Percentiles rank a stretch among this genome's conserved stretches.
Evolutionary conservation across 2,888 invertebrate genomes (phyloP).

Genomic region (Schizaphis graminum): DNA sequence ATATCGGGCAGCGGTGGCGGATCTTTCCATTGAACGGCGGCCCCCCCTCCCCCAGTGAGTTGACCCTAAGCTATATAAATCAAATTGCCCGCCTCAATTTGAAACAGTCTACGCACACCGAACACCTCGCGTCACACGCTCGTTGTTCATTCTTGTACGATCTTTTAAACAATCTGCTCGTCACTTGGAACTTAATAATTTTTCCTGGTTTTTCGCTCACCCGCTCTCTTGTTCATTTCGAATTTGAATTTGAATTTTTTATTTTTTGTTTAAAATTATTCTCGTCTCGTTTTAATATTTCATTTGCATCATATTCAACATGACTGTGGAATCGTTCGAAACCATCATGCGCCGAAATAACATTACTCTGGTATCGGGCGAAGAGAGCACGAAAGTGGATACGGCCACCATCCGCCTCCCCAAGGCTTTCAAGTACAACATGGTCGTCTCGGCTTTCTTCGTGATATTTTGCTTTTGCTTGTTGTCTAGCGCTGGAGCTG

Average conservation of each 20-base stretch:
- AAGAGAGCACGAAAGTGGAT: neutral
- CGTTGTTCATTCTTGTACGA: neutral
- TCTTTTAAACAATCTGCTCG: neutral
- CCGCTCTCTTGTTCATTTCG: neutral
- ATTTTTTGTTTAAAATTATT: neutral
- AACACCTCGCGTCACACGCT: neutral
- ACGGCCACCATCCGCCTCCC: too few relatives aligned
- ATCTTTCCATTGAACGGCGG: conserved; percentile 56
- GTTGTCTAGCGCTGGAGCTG: neutral
- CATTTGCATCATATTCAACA: neutral
- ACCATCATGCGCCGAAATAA: conserved; percentile 6
- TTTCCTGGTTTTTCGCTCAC: neutral
- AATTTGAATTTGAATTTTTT: too few relatives aligned
- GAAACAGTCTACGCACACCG: conserved; percentile 53
- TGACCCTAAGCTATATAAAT: conserved; percentile 41
- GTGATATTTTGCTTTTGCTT: conserved; percentile 26
- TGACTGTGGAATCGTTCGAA: conserved; percentile 37
- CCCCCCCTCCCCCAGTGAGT: conserved; percentile 50
- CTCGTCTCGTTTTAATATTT: neutral
- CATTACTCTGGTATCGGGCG: neutral
- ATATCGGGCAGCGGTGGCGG: conserved; percentile 36
- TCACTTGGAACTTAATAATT: neutral
- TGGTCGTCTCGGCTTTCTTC: neutral
- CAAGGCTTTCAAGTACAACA: neutral
- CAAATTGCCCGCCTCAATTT: conserved; percentile 62